phyloP scores from a whole-genome alignment of 1,140 invertebrate genomes.

The Cydia fagiglandana region DNA sequence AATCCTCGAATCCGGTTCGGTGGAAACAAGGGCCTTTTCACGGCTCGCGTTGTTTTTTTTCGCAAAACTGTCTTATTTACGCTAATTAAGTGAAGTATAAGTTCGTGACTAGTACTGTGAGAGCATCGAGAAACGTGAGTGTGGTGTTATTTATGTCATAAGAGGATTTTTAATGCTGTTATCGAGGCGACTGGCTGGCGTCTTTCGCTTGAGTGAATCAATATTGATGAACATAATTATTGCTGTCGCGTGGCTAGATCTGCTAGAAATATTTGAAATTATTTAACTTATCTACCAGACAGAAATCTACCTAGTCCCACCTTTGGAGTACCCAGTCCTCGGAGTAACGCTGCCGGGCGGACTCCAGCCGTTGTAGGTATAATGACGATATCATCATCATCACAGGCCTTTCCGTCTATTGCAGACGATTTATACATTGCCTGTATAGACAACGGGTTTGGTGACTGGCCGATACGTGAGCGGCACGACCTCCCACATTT shows the following conservation, averaged over 20 bases:
- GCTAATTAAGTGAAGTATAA: slow-evolving; percentile 78
- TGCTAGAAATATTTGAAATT: too few species aligned
- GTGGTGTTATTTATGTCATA: slow-evolving; percentile 54
- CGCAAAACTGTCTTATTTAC: slow-evolving; percentile 77
- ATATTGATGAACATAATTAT: not conserved
- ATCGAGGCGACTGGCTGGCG: slow-evolving; percentile 21
- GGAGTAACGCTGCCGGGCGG: too few species aligned
- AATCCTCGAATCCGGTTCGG: slow-evolving; percentile 63
- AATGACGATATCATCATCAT: too few species aligned
- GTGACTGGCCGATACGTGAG: too few species aligned
- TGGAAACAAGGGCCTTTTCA: slow-evolving; percentile 57
- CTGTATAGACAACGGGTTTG: too few species aligned
- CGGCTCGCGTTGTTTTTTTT: slow-evolving; percentile 60
- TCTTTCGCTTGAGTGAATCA: slow-evolving; percentile 33
- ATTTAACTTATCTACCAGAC: too few species aligned
- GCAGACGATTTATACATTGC: too few species aligned
- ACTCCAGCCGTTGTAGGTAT: too few species aligned
- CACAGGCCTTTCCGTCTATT: too few species aligned
- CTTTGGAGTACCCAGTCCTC: too few species aligned
- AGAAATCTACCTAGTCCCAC: too few species aligned
- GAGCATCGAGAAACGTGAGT: slow-evolving; percentile 60
- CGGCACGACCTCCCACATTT: too few species aligned
- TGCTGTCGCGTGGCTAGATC: not conserved
- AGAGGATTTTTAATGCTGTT: slow-evolving; percentile 37
- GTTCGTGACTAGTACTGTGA: slow-evolving; percentile 75